Conservation (phyloP, 2,113 vertebrate species). For the Sporophila hypoxantha region DNA sequence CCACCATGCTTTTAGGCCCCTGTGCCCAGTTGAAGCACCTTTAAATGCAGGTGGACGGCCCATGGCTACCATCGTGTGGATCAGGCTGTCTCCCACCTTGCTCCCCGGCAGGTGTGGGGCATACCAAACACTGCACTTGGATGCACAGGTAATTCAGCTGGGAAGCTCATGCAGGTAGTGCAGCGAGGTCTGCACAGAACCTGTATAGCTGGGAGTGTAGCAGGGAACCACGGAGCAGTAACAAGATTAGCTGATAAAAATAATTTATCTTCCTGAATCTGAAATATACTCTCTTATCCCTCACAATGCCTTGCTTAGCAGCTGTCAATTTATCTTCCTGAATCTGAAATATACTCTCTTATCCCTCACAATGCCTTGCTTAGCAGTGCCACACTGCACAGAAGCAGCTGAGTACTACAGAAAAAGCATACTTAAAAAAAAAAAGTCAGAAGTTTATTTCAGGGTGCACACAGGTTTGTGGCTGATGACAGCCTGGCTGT, state of each 20-base stretch:
- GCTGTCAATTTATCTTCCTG: background rate
- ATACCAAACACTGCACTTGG: background rate
- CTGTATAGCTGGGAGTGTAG: background rate
- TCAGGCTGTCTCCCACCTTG: background rate
- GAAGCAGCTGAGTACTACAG: background rate
- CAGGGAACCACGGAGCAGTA: background rate
- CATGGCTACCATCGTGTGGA: background rate
- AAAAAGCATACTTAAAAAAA: background rate
- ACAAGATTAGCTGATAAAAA: background rate
- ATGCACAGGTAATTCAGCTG: background rate
- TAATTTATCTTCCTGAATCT: background rate
- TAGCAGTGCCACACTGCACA: background rate
- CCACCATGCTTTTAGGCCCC: background rate
- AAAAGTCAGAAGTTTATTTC: background rate
- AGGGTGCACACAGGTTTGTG: background rate
- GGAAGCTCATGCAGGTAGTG: background rate
- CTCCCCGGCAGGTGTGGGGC: background rate
- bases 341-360: background rate
- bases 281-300: background rate
- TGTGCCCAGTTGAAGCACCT: background rate
- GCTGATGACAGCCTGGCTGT: background rate
- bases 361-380: background rate
- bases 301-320: background rate
- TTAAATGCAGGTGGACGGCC: background rate
- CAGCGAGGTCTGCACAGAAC: background rate